phyloP scores from a whole-genome alignment of 2,888 invertebrate species.

The Hypolimnas misippus region DNA sequence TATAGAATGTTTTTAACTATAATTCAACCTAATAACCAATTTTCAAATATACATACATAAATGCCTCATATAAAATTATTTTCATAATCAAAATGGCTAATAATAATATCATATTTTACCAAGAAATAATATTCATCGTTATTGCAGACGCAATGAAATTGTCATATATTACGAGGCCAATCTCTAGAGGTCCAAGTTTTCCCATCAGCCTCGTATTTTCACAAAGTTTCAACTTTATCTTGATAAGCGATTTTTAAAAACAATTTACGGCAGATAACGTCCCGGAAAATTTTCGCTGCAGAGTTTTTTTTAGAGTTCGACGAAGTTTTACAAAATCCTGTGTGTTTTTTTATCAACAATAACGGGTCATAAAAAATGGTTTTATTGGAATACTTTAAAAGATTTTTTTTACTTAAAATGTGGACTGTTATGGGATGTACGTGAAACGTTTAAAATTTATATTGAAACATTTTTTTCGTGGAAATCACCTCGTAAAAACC shows the following conservation, averaged over 20 bases:
- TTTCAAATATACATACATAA: no score
- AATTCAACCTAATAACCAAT: no score
- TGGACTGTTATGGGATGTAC: no score
- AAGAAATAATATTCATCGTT: not conserved
- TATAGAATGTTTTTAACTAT: no score
- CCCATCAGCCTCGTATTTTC: slow-evolving; percentile 51
- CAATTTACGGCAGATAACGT: slow-evolving; percentile 54
- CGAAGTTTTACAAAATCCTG: slow-evolving; percentile 1
- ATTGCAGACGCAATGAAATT: slow-evolving; percentile 8
- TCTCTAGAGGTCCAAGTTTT: slow-evolving; percentile 54
- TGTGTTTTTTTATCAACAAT: not conserved
- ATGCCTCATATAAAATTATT: no score
- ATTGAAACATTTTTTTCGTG: no score
- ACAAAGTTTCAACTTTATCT: slow-evolving; percentile 55
- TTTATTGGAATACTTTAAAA: not conserved
- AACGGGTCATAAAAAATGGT: not conserved
- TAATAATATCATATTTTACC: no score
- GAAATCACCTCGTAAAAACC: no score
- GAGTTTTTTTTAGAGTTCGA: slow-evolving; percentile 10
- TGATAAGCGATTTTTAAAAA: slow-evolving; percentile 72
- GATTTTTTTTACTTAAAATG: not conserved
- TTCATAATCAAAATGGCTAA: no score
- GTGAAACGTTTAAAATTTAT: no score
- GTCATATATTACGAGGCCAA: slow-evolving; percentile 26
- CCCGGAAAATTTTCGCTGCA: not conserved